Base-by-base conservation (phyloP, 2,113 vertebrate species). In the Trichechus manatus region DNA sequence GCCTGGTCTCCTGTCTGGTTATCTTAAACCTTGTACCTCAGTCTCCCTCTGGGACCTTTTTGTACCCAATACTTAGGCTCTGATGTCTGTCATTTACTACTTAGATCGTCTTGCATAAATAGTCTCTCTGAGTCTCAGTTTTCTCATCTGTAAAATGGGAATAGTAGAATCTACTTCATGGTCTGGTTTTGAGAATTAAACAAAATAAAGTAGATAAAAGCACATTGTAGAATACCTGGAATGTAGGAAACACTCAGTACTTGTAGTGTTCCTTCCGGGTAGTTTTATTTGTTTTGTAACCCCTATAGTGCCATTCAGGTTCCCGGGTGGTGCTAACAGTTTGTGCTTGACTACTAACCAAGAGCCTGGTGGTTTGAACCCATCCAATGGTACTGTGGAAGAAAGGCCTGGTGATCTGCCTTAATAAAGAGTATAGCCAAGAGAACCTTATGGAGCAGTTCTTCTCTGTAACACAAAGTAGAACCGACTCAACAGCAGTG, bases 111-210 rank as follows among this genome's bases (percentile, higher is more conserved):
- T 64, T 66, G 36, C 14, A n/a, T 63, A 19, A 89, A 36, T 92
- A 17, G 61, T 89, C 25, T 87, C 39, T 13, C 13, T 53, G 90
- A 83, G 83, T 70, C 74, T 89, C 53, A 11, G 61, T 87, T 56
- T 36, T 90, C 27, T 80, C 25, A 77, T 47, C 78, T 59, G 44
- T 72, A 81, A 85, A 88, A 79, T 23, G 23, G 42, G 29, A 77
- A 59, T 33, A 77, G 78, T 92, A n/a, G 94, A 82, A 66, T 47
- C 72, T 74, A 15, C 47, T 66, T 74, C 68, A 9, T 77, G 23
- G 53, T 89, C 42, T 90, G 81, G 8, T 79, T 93, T 61, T 63
- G 75, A 87, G 61, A 79, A 70, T 95, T 42, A 56, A 39, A 47
- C 70, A 75, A 80, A 78, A 23, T 68, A 29, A 42, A 74, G 53